Conservation (phyloP, 2,113 vertebrate genomes). For the Trematocara macrostoma region DNA sequence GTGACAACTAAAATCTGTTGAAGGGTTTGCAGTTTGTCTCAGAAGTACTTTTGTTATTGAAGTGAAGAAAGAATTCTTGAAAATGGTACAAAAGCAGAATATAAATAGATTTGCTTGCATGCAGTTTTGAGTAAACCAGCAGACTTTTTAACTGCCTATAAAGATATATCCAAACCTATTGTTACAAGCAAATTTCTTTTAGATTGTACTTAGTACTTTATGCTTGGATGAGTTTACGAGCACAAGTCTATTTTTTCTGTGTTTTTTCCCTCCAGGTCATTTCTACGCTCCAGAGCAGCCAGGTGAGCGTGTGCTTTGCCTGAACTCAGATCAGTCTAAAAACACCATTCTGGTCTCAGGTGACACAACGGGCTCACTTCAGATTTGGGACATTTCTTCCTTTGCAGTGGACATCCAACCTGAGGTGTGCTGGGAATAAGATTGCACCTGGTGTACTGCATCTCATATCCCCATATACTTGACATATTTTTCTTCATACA, state of each 20-base stretch:
- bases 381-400: slow-evolving; percentile 62
- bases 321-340: slow-evolving; percentile 45
- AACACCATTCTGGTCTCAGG: slow-evolving; percentile 65
- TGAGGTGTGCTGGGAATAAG: slow-evolving; percentile 3
- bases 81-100: not conserved
- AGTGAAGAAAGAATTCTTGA: not conserved
- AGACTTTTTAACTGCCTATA: not conserved
- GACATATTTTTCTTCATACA: not conserved
- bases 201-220: not conserved
- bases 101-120: not conserved
- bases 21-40: not conserved
- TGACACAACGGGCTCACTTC: slow-evolving; percentile 52
- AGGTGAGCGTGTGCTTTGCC: slow-evolving; percentile 31
- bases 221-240: not conserved
- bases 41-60: not conserved
- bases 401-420: slow-evolving; percentile 17
- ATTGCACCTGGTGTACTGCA: not conserved
- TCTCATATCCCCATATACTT: not conserved
- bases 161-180: not conserved
- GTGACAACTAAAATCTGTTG: not conserved
- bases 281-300: slow-evolving; percentile 44
- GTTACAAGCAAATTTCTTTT: not conserved
- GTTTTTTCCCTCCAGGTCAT: slow-evolving; percentile 24
- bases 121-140: not conserved
- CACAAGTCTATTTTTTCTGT: not conserved